Evolutionary conservation across 2,797 vertebrate genomes (phyloP), one percentile per base, ranked within the genome.

Genomic region (Buceros bicornis): DNA sequence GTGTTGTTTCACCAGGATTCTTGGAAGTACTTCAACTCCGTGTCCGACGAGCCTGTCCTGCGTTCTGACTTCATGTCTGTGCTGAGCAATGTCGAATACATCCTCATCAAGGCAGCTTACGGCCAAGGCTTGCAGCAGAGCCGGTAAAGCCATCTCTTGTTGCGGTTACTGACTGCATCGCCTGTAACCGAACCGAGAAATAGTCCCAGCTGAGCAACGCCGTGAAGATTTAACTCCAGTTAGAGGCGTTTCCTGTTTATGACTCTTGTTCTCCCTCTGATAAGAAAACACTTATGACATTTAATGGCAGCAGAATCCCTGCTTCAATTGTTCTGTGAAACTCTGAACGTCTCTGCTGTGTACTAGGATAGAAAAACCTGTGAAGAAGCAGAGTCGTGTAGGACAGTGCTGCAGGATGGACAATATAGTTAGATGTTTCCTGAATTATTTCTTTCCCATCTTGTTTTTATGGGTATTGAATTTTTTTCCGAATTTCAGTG

Each of bases 1-100:
- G 3, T 74, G 7, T 79, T 81, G 20, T 97, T 86, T 40, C 74
- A 57, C 28, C 97, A 99, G 99, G 98, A 98, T 95, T 97, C 97
- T 61, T 99, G 99, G 99, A 99, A 98, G 73, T 99, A 99, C 87
- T 99, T 99, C 90, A 99, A 99, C 94, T 99, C 99, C 0, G 99
- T 99, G 47, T 99, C 98, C 37, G 98, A 99, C 18, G 92, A 97
- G 67, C 86, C 98, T 2, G 99, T 99, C 66, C 98, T 98, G 48
- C 99, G 94, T 35, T 95, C 96, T 4, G 99, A 99, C 96, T 99
- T 99, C 97, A 98, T 99, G 99, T 99, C 98, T 6, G 95, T 99
- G 37, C 98, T 99, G 73, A 98, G 98, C 94, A 98, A 98, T 5
- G 70, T 99, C 58, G 98, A 99, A 42, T 99, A 99, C 70, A 87